phyloP scores from a whole-genome alignment of 2,797 vertebrate species.

The Notolepis coatsorum region DNA sequence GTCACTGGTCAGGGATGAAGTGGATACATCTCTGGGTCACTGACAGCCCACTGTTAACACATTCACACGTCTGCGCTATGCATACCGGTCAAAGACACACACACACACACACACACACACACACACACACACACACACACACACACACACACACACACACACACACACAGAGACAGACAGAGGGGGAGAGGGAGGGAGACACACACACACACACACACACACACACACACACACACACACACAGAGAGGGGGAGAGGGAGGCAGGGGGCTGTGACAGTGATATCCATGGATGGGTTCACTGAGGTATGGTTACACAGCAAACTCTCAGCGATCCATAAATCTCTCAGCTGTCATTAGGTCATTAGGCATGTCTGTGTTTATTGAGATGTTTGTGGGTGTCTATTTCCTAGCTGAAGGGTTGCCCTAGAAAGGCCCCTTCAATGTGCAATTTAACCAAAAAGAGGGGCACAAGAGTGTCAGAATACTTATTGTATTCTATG shows the following conservation, averaged over 20 bases:
- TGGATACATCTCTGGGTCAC: slow-evolving; percentile 40
- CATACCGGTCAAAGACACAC: slow-evolving; percentile 37
- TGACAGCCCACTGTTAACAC: slow-evolving; percentile 58
- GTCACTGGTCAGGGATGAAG: slow-evolving; percentile 7
- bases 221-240: slow-evolving; percentile 36
- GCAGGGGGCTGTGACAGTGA: slow-evolving; percentile 32
- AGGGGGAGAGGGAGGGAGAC: too few relatives aligned
- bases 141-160: slow-evolving; percentile 22
- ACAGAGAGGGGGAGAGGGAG: background rate
- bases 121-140: slow-evolving; percentile 24
- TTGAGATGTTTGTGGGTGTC: too few relatives aligned
- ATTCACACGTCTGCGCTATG: slow-evolving; percentile 25
- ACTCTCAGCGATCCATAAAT: slow-evolving; percentile 42
- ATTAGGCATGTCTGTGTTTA: too few relatives aligned
- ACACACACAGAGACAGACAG: background rate
- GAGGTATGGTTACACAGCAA: slow-evolving; percentile 49
- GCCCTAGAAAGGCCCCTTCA: too few relatives aligned
- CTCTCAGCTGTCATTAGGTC: slow-evolving; percentile 44
- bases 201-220: slow-evolving; percentile 31
- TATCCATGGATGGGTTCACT: slow-evolving; percentile 8
- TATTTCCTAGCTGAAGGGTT: too few relatives aligned
- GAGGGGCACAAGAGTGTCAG: too few relatives aligned
- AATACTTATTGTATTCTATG: too few relatives aligned
- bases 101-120: slow-evolving; percentile 34
- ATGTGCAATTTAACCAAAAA: too few relatives aligned